Base-by-base conservation (phyloP, 2,888 invertebrate genomes). In the Dolichomitus sp. region DNA sequence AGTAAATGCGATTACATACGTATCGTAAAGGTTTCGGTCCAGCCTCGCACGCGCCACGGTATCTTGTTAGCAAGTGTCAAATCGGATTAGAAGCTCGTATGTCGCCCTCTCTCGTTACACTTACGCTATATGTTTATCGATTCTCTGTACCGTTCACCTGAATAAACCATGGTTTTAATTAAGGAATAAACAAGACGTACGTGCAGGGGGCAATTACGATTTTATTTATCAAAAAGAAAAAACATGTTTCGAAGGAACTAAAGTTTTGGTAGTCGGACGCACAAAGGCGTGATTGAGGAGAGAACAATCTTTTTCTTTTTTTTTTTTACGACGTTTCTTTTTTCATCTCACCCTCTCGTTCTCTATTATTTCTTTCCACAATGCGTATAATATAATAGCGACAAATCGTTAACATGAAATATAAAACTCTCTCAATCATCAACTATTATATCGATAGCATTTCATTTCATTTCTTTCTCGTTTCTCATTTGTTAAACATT, bases 351-450 rank as follows among this genome's bases (percentile, higher is more conserved):
- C 54, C 12, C 42, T 50, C 52, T 27, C 52, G 59, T 40, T 45
- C 17, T 37, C 63, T 50, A 63, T 63, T 33, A 40, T 66, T 59
- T 59, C 37, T 66, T 78, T 74, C 30, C 69, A 75, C 79, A 70
- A 79, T 74, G 81, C 81, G 76, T 78, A 79, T 75, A 79, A 78
- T 84, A 70, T 75, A 79, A 81, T 81, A 79, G 81, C 81, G 81
- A 84, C 72, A 81, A 75, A 81, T 87, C 87, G 83, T 84, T 89
- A 93, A 93, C 92, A 92, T 91, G 92, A 90, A 91, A 93, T 93
- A 93, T 92, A 93, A 93, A 93, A 93, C 87, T 91, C 84, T 91
- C 88, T 91, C 89, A 93, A 84, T 90, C 88, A 89, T 91, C 90
- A 92, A 93, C 92, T 91, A 91, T 90, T 88, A 88, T 88, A 89